Conservation (phyloP, 2,888 invertebrate species). For the Neria commutata region DNA sequence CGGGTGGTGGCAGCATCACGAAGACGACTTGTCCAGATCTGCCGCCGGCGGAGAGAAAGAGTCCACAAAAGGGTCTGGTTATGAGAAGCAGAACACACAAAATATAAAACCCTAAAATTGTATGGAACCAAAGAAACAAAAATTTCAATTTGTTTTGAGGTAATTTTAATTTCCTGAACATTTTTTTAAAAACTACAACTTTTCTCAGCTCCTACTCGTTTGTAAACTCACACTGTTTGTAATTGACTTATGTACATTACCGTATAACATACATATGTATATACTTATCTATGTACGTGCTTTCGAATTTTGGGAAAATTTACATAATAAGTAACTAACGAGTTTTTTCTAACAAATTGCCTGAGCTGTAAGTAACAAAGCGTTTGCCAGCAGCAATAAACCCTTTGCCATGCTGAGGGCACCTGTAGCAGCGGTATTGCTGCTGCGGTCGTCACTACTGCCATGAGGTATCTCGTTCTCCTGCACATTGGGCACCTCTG, state of each 20-base stretch:
- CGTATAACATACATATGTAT: too few species aligned
- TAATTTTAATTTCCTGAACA: too few species aligned
- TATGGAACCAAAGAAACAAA: too few species aligned
- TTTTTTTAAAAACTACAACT: too few species aligned
- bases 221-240: too few species aligned
- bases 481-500: slow-evolving; percentile 37
- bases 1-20: slow-evolving; percentile 58
- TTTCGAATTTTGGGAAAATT: too few species aligned
- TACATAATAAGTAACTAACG: too few species aligned
- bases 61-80: background rate
- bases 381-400: background rate
- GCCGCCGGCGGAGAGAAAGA: slow-evolving; percentile 2
- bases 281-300: too few species aligned
- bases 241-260: too few species aligned
- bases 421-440: slow-evolving; percentile 24
- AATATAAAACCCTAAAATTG: too few species aligned
- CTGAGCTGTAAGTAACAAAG: background rate
- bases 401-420: background rate
- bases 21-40: slow-evolving; percentile 54
- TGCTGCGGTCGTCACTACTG: slow-evolving; percentile 45
- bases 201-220: too few species aligned
- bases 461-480: slow-evolving; percentile 62
- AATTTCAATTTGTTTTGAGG: too few species aligned
- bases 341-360: slow-evolving; percentile 1
- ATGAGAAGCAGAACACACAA: background rate